These are phyloP conservation scores for Amyelois transitella DNA, from an alignment of 1,140 invertebrate genomes.

Conservation along the genomic window DNA sequence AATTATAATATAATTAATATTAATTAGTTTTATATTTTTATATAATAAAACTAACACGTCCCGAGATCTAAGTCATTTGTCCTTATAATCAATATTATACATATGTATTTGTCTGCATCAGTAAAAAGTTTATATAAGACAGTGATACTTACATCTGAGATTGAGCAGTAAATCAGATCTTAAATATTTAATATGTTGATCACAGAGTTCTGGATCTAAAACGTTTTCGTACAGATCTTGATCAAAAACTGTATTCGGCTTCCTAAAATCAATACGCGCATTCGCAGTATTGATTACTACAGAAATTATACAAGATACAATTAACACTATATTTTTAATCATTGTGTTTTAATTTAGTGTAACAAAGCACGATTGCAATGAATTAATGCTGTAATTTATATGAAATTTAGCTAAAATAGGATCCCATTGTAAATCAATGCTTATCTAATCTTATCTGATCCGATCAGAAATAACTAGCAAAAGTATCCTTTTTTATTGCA, in stretches of 20 bases:
- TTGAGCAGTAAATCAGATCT: slow-evolving; percentile 7
- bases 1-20: no score
- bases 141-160: neutral
- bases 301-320: neutral
- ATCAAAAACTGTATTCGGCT: slow-evolving; percentile 15
- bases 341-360: neutral
- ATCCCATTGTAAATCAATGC: neutral
- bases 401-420: neutral
- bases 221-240: slow-evolving; percentile 21
- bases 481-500: neutral
- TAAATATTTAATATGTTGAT: slow-evolving; percentile 11
- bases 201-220: slow-evolving; percentile 15
- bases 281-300: neutral
- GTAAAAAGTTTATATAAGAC: neutral
- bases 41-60: neutral
- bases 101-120: neutral
- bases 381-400: neutral
- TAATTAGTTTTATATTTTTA: neutral
- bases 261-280: slow-evolving; percentile 1
- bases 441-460: neutral
- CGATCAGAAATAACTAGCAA: neutral
- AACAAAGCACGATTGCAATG: neutral
- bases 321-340: neutral
- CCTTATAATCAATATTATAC: neutral
- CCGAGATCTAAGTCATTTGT: neutral